phyloP scores from a whole-genome alignment of 2,888 invertebrate genomes.

The Cremastinae sp. region DNA sequence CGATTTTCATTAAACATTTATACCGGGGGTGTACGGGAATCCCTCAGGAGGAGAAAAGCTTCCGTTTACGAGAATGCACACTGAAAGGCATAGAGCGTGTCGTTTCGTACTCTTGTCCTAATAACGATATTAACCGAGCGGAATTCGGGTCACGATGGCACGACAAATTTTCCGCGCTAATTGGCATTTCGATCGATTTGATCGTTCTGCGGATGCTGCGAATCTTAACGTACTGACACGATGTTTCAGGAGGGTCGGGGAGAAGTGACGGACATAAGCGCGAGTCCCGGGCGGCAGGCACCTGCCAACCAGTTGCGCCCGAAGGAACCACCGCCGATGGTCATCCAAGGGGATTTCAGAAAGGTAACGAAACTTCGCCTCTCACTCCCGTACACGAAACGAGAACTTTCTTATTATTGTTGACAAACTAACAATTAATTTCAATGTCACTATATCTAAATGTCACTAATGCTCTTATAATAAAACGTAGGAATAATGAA shows the following conservation, averaged over 20 bases:
- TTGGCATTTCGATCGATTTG: neutral
- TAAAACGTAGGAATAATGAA: too few species aligned
- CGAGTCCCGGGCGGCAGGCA: conserved; percentile 91
- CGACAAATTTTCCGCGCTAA: conserved; percentile 28
- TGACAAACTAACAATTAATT: too few species aligned
- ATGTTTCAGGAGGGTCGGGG: conserved; percentile 91
- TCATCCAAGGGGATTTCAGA: conserved; percentile 96
- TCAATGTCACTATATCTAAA: too few species aligned
- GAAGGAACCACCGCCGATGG: conserved; percentile 87
- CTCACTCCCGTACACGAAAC: conserved; percentile 15
- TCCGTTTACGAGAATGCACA: conserved; percentile 31
- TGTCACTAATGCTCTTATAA: too few species aligned
- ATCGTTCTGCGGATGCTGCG: neutral
- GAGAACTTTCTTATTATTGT: conserved; percentile 23
- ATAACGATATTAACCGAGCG: conserved; percentile 33
- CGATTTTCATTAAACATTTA: conserved; percentile 60
- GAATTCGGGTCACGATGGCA: conserved; percentile 21
- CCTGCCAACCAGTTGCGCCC: conserved; percentile 83
- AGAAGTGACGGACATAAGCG: conserved; percentile 95
- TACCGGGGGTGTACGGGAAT: conserved; percentile 10
- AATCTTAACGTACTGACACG: conserved; percentile 3
- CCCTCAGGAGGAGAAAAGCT: neutral
- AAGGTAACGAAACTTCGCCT: conserved; percentile 83
- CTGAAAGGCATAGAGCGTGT: conserved; percentile 3
- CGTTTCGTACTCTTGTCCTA: conserved; percentile 28